Conservation (phyloP, 2,113 vertebrate species). For the Beaufortia kweichowensis region DNA sequence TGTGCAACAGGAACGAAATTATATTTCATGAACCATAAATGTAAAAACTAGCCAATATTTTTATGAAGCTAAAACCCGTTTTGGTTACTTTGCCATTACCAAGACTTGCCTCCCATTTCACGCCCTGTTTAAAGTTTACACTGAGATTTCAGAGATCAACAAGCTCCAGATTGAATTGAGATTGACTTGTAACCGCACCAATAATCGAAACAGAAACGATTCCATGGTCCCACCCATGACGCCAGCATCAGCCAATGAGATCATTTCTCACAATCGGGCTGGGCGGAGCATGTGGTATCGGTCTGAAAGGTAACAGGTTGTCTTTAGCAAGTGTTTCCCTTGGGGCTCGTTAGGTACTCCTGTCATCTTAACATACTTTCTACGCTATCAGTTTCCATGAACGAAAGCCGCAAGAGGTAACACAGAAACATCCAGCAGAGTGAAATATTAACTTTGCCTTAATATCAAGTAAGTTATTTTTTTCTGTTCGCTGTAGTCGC, state of each 20-base stretch:
- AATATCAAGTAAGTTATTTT: conserved; percentile 5
- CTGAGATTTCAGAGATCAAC: background rate
- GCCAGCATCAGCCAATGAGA: conserved; percentile 61
- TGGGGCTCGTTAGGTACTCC: background rate
- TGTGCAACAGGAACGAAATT: no score
- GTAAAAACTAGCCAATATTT: no score
- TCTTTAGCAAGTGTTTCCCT: conserved; percentile 1
- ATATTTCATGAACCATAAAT: no score
- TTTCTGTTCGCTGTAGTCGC: conserved; percentile 8
- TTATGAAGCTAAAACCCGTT: no score
- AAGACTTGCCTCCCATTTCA: background rate
- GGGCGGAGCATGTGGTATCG: conserved; percentile 65
- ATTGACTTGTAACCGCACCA: conserved; percentile 11
- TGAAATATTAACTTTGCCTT: background rate
- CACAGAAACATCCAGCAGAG: background rate
- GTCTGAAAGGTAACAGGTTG: conserved; percentile 79
- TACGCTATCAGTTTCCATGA: conserved; percentile 1
- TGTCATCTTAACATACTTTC: background rate
- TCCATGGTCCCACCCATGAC: conserved; percentile 43
- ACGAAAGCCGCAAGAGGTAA: background rate
- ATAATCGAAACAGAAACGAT: background rate
- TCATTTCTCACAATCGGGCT: background rate
- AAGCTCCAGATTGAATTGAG: conserved; percentile 11
- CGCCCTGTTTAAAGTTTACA: background rate
- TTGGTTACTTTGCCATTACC: no score